phyloP scores from a whole-genome alignment of 2,888 invertebrate species.

The Perizoma affinitatum region DNA sequence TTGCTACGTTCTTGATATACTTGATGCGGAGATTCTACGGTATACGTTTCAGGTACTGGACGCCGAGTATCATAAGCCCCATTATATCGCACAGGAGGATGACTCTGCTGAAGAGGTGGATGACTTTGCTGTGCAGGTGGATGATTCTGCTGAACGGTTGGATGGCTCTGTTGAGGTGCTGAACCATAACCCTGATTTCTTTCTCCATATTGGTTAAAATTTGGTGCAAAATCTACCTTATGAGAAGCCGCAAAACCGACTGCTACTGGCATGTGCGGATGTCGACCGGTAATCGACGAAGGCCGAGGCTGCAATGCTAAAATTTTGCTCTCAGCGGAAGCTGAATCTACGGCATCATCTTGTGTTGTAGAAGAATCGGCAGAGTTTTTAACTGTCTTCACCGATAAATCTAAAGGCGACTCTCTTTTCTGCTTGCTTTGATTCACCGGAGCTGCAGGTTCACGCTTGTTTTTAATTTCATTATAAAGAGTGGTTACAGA shows the following conservation, averaged over 20 bases:
- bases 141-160: constrained; percentile 60
- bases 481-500: constrained; percentile 78
- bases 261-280: constrained; percentile 46
- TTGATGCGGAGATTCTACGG: constrained; percentile 67
- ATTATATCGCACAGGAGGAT: constrained; percentile 62
- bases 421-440: constrained; percentile 86
- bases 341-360: constrained; percentile 84
- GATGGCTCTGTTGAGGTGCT: constrained; percentile 53
- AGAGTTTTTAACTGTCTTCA: constrained; percentile 94
- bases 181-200: constrained; percentile 58
- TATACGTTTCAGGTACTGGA: constrained; percentile 58
- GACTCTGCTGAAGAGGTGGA: constrained; percentile 53
- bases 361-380: constrained; percentile 94
- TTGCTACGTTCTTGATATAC: constrained; percentile 65
- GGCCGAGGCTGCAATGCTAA: constrained; percentile 62
- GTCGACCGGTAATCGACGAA: constrained; percentile 58
- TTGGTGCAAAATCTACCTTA: constrained; percentile 91
- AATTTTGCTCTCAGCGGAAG: constrained; percentile 64
- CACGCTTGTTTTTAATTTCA: constrained; percentile 85
- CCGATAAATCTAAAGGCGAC: constrained; percentile 94
- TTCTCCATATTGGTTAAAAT: constrained; percentile 85
- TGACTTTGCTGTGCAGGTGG: constrained; percentile 51
- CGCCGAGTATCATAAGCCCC: constrained; percentile 64
- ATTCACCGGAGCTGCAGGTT: constrained; percentile 87
- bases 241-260: constrained; percentile 79